Conservation (phyloP, 2,113 vertebrate species). For the Oreochromis tanganicae region DNA sequence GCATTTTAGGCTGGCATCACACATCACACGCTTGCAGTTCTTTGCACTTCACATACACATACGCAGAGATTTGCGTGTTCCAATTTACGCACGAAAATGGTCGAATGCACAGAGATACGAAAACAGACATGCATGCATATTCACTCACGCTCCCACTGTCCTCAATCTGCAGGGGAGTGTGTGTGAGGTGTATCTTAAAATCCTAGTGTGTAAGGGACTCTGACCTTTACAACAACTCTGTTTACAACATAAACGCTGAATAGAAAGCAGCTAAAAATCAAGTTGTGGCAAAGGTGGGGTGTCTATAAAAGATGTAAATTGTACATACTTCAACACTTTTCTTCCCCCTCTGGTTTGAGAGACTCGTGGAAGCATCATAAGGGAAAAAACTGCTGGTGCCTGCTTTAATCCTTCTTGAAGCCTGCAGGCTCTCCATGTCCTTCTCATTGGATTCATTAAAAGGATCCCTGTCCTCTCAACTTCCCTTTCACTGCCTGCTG, state of each 20-base stretch:
- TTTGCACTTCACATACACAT: neutral
- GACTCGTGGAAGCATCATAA: constrained; percentile 17
- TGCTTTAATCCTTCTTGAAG: constrained; percentile 46
- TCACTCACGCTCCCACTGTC: neutral
- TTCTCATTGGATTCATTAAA: constrained; percentile 61
- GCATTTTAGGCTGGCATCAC: neutral
- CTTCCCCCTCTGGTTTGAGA: constrained; percentile 23
- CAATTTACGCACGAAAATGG: neutral
- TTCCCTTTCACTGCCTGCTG: constrained; percentile 32
- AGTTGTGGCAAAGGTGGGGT: neutral
- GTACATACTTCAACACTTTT: neutral
- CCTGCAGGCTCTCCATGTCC: constrained; percentile 45
- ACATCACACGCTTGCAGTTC: neutral
- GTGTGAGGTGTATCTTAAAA: constrained; percentile 17
- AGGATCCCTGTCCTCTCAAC: constrained; percentile 42
- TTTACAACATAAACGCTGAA: constrained; percentile 5
- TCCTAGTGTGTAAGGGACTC: constrained; percentile 2
- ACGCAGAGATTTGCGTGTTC: neutral
- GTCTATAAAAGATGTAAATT: neutral
- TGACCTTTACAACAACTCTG: constrained; percentile 20
- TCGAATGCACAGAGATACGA: neutral
- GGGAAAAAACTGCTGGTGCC: constrained; percentile 21
- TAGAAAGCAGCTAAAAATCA: neutral
- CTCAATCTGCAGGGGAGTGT: neutral
- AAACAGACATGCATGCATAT: neutral